phyloP scores from a whole-genome alignment of 2,888 invertebrate species.

The Brachypalpus laphriformis region DNA sequence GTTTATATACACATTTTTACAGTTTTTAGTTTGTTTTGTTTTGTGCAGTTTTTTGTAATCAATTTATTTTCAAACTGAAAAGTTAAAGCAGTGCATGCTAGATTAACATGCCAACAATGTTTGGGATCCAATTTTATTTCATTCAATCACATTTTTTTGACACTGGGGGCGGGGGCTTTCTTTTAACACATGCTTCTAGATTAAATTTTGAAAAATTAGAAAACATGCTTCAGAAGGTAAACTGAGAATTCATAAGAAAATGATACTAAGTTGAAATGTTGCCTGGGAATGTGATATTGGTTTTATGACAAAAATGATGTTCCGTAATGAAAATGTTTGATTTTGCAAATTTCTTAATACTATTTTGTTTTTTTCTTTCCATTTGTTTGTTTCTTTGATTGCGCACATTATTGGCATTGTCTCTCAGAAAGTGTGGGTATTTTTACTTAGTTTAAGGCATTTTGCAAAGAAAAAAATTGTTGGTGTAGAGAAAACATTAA shows the following conservation, averaged over 20 bases:
- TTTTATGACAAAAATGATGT: slow-evolving; percentile 64
- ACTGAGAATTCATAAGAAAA: slow-evolving; percentile 60
- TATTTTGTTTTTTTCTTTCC: slow-evolving; percentile 18
- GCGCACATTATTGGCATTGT: slow-evolving; percentile 74
- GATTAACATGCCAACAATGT: slow-evolving; percentile 75
- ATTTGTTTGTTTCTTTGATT: slow-evolving; percentile 29
- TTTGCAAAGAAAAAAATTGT: slow-evolving; percentile 70
- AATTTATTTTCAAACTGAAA: slow-evolving; percentile 31
- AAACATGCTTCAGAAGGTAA: slow-evolving; percentile 24
- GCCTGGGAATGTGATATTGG: slow-evolving; percentile 65
- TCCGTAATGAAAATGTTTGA: slow-evolving; percentile 67
- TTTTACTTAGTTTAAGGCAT: slow-evolving; percentile 45
- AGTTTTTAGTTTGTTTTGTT: slow-evolving; percentile 29
- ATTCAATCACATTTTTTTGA: slow-evolving; percentile 58
- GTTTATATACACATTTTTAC: not conserved
- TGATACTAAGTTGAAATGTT: slow-evolving; percentile 53
- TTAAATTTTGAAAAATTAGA: slow-evolving; percentile 3
- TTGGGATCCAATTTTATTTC: slow-evolving; percentile 35
- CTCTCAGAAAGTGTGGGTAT: slow-evolving; percentile 46
- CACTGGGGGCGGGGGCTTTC: slow-evolving; percentile 4
- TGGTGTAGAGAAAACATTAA: slow-evolving; percentile 48
- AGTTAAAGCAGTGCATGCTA: slow-evolving; percentile 64
- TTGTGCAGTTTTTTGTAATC: slow-evolving; percentile 61
- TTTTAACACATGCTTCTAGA: slow-evolving; percentile 29
- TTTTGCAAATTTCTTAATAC: not conserved